Base-by-base conservation (phyloP, 2,888 invertebrate genomes). In the Nomada goodeniana region DNA sequence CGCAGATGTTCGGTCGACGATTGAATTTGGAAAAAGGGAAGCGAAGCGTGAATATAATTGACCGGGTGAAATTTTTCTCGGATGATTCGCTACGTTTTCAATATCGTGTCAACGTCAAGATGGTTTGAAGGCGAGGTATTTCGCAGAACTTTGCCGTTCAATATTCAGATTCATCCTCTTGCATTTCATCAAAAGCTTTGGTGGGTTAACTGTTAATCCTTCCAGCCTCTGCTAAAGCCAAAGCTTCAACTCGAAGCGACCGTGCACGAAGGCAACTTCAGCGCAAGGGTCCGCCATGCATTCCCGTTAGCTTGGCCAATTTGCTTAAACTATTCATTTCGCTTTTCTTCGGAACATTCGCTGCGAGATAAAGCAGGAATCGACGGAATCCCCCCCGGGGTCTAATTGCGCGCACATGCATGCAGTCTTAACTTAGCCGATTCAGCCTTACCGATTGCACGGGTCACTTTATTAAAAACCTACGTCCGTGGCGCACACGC, bases 221-320 rank as follows among this genome's bases (percentile, higher is more conserved):
- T 36, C 36, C 36, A 36, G 36, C 36, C 36, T 36, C 36, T 7
- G 5, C 36, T 7, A 53, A 63, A 26, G 71, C 11, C 18, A 36
- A 42, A 55, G 23, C 61, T 10, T 18, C 26, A 1, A n/a, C 23
- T 2, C 5, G n/a, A 63, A 61, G 60, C 10, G 29, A 67, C 36
- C 42, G 47, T 29, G 64, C 15, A 20, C 15, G 10, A 15, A 44
- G n/a, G 44, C 7, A 23, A 23, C n/a, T 1, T 18, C 3, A 18
- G n/a, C 36, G 7, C 23, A 42, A 53, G 26, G 53, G 26, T 53
- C 61, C 15, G 36, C 55, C 61, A n/a, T n/a, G 42, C 10, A 15
- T 53, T 72, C 26, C 71, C 72, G 72, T 72, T 72, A 72, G 53
- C n/a, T 13, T 15, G n/a, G 26, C 36, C 63, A 63, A 72, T 55